Base-by-base conservation (phyloP, 2,888 invertebrate species). In the Hybos culiciformis region DNA sequence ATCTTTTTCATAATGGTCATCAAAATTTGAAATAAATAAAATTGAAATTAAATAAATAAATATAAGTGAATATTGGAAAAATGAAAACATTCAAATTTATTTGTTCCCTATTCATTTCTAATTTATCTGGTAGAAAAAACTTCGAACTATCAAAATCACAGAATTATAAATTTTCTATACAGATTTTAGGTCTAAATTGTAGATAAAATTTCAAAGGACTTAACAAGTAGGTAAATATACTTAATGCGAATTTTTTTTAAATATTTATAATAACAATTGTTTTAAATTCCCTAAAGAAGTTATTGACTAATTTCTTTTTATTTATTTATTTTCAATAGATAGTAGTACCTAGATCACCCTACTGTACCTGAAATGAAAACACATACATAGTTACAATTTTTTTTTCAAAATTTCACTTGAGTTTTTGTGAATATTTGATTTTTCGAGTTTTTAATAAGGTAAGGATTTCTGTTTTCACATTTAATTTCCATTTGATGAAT, bases 401-500 rank as follows among this genome's bases (percentile, higher is more conserved):
- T 8, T 2, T 26, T 5, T 3, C 12, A 26, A 12, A 26, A 26
- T 5, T 5, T 29, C 4, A n/a, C n/a, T 29, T n/a, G n/a, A 29
- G n/a, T 23, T 23, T 7, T 5, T 7, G 9, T 5, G 29, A 29
- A 3, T 26, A 26, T 26, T 26, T 12, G 3, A 26, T 4, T 12
- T 12, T 12, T 5, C 12, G 12, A 26, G 3, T 26, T 26, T 26
- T 5, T 12, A 26, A 26, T 12, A 5, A 26, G 9, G 26, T 12
- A 5, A 12, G 7, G 12, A 26, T 26, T 26, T 3, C 4, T 26
- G 12, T 26, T 26, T 26, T 26, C 11, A 12, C 29, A 21, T 19
- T 50, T 48, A 52, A 17, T 47, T 51, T 37, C 64, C 63, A 45
- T 55, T 57, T 4, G 66, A 63, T 29, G 66, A 62, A 45, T 62